A percentile compares a stretch with the other conserved stretches of the same genome.
These are phyloP conservation scores for Campoplex capitator DNA, from an alignment of 2,888 invertebrate species.

Conservation along the genomic window DNA sequence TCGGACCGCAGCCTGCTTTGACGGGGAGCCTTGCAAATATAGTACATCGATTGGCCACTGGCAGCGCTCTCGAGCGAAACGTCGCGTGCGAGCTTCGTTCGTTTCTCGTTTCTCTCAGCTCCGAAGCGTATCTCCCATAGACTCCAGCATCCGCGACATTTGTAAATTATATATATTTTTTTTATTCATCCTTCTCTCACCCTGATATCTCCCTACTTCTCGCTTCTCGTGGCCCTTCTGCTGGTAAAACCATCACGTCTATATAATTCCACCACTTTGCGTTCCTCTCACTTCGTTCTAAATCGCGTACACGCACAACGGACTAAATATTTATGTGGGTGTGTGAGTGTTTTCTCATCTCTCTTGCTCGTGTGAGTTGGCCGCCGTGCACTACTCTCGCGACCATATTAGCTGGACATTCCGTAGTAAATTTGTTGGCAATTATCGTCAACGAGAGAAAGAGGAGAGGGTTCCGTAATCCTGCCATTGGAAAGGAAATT, in stretches of 20 bases:
- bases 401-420: slow-evolving; percentile 59
- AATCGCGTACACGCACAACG: slow-evolving; percentile 46
- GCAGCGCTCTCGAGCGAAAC: slow-evolving; percentile 14
- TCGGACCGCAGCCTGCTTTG: too few relatives aligned
- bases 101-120: background rate
- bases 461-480: slow-evolving; percentile 7
- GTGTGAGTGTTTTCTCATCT: slow-evolving; percentile 28
- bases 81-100: slow-evolving; percentile 30
- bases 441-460: slow-evolving; percentile 39
- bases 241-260: slow-evolving; percentile 15
- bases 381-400: slow-evolving; percentile 31
- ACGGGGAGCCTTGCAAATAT: too few relatives aligned
- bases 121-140: background rate
- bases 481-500: slow-evolving; percentile 1
- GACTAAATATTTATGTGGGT: slow-evolving; percentile 13
- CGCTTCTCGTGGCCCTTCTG: slow-evolving; percentile 17
- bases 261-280: slow-evolving; percentile 52
- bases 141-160: slow-evolving; percentile 28
- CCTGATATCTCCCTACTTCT: slow-evolving; percentile 24
- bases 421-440: slow-evolving; percentile 54
- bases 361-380: slow-evolving; percentile 20
- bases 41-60: background rate
- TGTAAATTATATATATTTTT: slow-evolving; percentile 47
- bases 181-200: slow-evolving; percentile 37
- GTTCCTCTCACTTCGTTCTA: slow-evolving; percentile 55